phyloP scores from a whole-genome alignment of 2,113 vertebrate genomes.

The Pipa parva region DNA sequence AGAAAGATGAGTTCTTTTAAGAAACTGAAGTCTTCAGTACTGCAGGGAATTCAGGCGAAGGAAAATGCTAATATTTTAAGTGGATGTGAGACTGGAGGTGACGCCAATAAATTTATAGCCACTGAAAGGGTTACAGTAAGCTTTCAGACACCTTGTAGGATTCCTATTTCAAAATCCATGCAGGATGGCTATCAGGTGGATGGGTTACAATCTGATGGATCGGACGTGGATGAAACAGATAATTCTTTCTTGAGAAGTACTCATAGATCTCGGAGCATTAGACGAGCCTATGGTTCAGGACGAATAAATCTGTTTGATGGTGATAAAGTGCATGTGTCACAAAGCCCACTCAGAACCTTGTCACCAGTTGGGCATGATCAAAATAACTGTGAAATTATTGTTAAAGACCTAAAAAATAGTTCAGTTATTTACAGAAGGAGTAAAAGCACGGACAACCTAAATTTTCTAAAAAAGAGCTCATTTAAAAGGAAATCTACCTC shows the following conservation, averaged over 20 bases:
- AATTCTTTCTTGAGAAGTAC: constrained; percentile 76
- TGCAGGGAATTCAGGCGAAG: constrained; percentile 82
- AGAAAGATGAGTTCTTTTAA: constrained; percentile 90
- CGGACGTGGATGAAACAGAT: constrained; percentile 60
- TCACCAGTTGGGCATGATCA: constrained; percentile 35
- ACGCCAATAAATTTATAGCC: constrained; percentile 29
- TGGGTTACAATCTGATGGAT: constrained; percentile 64
- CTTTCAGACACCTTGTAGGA: constrained; percentile 44
- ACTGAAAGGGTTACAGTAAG: constrained; percentile 54
- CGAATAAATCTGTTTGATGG: constrained; percentile 76
- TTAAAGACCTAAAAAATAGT: constrained; percentile 56
- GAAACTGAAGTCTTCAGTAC: constrained; percentile 84
- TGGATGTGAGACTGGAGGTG: constrained; percentile 35
- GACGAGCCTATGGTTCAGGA: constrained; percentile 82
- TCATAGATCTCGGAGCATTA: constrained; percentile 82
- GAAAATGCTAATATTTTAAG: constrained; percentile 57
- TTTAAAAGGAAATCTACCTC: constrained; percentile 76
- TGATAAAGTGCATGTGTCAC: constrained; percentile 46
- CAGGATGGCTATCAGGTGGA: constrained; percentile 47
- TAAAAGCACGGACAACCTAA: constrained; percentile 83
- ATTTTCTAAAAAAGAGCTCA: constrained; percentile 73
- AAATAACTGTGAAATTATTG: constrained; percentile 50
- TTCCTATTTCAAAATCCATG: constrained; percentile 28
- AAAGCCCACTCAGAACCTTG: constrained; percentile 23
- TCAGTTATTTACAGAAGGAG: constrained; percentile 70